Base-by-base conservation (phyloP, 2,888 invertebrate genomes). In the Ypsolopha sequella region DNA sequence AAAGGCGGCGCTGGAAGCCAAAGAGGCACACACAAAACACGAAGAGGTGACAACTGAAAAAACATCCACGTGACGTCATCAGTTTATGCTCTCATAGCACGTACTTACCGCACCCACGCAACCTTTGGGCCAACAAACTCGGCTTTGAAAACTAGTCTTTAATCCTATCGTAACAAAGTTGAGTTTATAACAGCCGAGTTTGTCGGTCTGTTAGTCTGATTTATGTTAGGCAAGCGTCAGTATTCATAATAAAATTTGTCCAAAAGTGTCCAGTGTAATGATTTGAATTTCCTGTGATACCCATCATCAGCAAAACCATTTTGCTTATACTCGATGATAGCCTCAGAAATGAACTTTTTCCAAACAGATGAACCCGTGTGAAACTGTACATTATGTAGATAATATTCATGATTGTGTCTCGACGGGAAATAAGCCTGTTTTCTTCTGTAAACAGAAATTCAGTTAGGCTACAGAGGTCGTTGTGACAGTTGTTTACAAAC, bases 211-310 rank as follows among this genome's bases (percentile, higher is more conserved):
- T 62, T 76, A 76, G 75, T 65, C 62, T 76, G 71, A 76, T 74
- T 76, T 74, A 72, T 70, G 57, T 63, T 69, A 73, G 73, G 69
- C 68, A 68, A 74, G 66, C 60, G 60, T 73, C 73, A 80, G 77
- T 82, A 81, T 80, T 81, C 73, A 61, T 78, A 84, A 79, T 80
- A 81, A 80, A 81, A 59, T 57, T 70, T 76, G 76, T 53, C 51
- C 38, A 14, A 51, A 24, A 51, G 36, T 41, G 70, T 74, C 51
- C 43, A 24, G 41, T 11, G 24, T 24, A 24, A 24, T 24, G 24
- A 24, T 24, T 24, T 24, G 2, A 24, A 24, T 24, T 24, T 24
- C 24, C 24, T 24, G n/a, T n/a, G n/a, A n/a, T n/a, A n/a, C n/a
- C n/a, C n/a, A n/a, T n/a, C n/a, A n/a, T n/a, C n/a, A n/a, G n/a